These are phyloP conservation scores for Sitta europaea DNA, from an alignment of 2,113 vertebrate genomes.

Conservation along the genomic window DNA sequence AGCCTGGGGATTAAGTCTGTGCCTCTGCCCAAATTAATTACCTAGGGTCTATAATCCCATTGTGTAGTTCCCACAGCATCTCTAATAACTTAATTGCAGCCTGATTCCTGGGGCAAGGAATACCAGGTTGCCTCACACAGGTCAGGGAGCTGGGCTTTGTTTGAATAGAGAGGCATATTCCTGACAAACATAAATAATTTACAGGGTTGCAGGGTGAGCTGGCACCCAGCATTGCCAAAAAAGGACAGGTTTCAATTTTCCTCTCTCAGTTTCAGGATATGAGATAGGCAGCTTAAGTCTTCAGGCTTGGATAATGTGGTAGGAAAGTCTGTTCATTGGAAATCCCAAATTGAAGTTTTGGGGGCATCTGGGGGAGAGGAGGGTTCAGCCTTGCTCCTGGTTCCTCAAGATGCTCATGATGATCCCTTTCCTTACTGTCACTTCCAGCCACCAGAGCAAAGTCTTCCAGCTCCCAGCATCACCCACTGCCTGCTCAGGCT, in stretches of 20 bases:
- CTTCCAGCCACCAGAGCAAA: neutral
- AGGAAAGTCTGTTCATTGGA: fast-evolving
- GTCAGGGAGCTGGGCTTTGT: neutral
- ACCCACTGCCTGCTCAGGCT: neutral
- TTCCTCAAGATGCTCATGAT: fast-evolving
- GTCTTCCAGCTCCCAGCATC: neutral
- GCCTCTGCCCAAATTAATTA: conserved; percentile 32
- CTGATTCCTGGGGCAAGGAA: neutral
- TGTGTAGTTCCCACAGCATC: neutral
- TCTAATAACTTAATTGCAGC: conserved; percentile 18
- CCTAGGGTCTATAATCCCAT: neutral
- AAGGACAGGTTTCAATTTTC: neutral
- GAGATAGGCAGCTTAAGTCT: neutral
- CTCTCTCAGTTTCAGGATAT: neutral
- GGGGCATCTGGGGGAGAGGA: neutral
- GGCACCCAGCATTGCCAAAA: neutral
- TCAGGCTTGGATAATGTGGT: neutral
- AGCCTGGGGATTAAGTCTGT: neutral
- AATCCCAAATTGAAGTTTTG: neutral
- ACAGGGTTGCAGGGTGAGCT: neutral
- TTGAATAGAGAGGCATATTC: neutral
- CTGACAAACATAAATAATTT: conserved; percentile 21
- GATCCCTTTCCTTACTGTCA: neutral
- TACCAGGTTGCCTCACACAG: neutral
- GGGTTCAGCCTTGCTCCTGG: neutral